Evolutionary conservation across 2,888 invertebrate species (phyloP).

Genomic region (Sinohyriopsis cumingii): DNA sequence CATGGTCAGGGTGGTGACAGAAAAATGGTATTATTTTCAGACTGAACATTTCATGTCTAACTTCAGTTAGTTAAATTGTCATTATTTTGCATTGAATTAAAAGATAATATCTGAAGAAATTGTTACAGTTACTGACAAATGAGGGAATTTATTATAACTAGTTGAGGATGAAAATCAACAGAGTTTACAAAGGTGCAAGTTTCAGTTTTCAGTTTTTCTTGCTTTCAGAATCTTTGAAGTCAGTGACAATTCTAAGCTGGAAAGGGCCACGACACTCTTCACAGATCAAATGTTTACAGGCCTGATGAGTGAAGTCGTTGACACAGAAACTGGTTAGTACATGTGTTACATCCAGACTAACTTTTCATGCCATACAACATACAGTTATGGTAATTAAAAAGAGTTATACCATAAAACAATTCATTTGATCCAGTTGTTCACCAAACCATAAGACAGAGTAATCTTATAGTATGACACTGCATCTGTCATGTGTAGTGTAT

Average conservation of each 20-base stretch:
- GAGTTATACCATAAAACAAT: no score
- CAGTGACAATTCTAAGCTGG: slow-evolving; percentile 36
- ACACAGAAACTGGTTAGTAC: slow-evolving; percentile 48
- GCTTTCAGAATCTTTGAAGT: slow-evolving; percentile 45
- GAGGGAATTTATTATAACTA: no score
- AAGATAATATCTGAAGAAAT: no score
- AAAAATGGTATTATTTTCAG: no score
- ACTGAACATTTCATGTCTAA: no score
- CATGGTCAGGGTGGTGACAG: no score
- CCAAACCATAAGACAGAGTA: not conserved
- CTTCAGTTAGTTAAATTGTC: no score
- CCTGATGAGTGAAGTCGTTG: slow-evolving; percentile 51
- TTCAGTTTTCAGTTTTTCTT: not conserved
- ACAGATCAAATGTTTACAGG: slow-evolving; percentile 54
- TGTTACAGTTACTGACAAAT: no score
- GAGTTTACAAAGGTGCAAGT: no score
- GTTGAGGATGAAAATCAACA: no score
- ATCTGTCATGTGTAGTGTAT: not conserved
- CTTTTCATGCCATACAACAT: not conserved
- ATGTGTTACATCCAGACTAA: not conserved
- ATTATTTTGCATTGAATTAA: no score
- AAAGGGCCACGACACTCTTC: slow-evolving; percentile 57
- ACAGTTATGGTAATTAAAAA: not conserved
- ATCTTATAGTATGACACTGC: not conserved
- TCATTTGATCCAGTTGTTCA: no score